These are phyloP conservation scores for Aptenodytes forsteri DNA, from an alignment of 2,113 vertebrate genomes.

Conservation along the genomic window DNA sequence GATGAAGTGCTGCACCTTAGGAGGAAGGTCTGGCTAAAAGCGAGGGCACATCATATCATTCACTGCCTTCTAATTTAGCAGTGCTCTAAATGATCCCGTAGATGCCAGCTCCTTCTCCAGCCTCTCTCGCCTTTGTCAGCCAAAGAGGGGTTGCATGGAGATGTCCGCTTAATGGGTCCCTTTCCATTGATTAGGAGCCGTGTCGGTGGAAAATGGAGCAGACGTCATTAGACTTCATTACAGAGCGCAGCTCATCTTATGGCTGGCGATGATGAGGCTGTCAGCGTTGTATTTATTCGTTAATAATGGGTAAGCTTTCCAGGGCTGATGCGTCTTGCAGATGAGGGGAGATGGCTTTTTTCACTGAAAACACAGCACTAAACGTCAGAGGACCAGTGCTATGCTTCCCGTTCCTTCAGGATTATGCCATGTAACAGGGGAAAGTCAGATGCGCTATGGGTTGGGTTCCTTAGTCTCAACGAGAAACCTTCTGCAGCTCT, in stretches of 20 bases:
- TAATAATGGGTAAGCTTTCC: background rate
- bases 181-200: background rate
- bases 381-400: background rate
- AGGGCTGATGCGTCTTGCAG: background rate
- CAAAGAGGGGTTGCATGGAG: background rate
- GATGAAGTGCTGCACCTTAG: background rate
- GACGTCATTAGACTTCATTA: background rate
- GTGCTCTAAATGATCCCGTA: background rate
- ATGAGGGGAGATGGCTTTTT: background rate
- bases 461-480: background rate
- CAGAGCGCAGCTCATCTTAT: background rate
- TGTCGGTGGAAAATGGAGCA: background rate
- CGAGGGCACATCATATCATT: background rate
- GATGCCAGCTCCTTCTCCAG: background rate
- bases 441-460: accelerated
- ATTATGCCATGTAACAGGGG: background rate
- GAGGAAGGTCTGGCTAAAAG: background rate
- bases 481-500: background rate
- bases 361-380: background rate
- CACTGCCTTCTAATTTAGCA: background rate
- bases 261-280: background rate
- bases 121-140: background rate
- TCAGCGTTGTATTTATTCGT: accelerated
- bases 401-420: background rate
- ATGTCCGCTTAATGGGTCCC: background rate